phyloP scores from a whole-genome alignment of 2,888 invertebrate species.

The Drosophila fulvimacula region DNA sequence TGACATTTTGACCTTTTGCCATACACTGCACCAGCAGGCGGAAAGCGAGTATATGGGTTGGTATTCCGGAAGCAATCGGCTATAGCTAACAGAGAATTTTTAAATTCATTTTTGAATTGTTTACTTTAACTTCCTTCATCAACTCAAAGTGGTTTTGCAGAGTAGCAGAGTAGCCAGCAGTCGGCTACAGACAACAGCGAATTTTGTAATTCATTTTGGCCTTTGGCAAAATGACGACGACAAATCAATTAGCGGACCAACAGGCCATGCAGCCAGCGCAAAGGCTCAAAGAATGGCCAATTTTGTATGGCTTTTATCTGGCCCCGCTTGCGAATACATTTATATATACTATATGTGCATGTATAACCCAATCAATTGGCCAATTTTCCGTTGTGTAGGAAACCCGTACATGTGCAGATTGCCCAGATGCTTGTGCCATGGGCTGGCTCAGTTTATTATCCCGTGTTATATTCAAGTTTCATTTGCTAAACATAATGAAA shows the following conservation, averaged over 20 bases:
- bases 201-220: background rate
- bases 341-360: background rate
- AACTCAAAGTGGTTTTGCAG: background rate
- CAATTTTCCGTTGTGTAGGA: constrained; percentile 25
- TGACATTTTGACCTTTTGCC: constrained; percentile 19
- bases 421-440: constrained; percentile 32
- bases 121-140: background rate
- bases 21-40: background rate
- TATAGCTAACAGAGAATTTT: too few species aligned
- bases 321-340: background rate
- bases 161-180: background rate
- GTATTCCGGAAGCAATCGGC: too few species aligned
- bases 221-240: constrained; percentile 16
- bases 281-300: constrained; percentile 30
- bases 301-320: constrained; percentile 45
- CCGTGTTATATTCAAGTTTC: constrained; percentile 45
- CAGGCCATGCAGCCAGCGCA: constrained; percentile 5
- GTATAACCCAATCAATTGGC: constrained; percentile 8
- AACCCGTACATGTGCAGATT: constrained; percentile 37
- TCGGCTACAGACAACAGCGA: background rate
- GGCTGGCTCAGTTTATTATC: constrained; percentile 33
- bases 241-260: constrained; percentile 41
- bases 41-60: background rate
- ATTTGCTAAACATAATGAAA: constrained; percentile 18
- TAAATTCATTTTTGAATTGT: too few species aligned